Evolutionary conservation across 37 sponge, comb jelly and placozoan species (phyloP).

Genomic region (Hexactinellida sp.): DNA sequence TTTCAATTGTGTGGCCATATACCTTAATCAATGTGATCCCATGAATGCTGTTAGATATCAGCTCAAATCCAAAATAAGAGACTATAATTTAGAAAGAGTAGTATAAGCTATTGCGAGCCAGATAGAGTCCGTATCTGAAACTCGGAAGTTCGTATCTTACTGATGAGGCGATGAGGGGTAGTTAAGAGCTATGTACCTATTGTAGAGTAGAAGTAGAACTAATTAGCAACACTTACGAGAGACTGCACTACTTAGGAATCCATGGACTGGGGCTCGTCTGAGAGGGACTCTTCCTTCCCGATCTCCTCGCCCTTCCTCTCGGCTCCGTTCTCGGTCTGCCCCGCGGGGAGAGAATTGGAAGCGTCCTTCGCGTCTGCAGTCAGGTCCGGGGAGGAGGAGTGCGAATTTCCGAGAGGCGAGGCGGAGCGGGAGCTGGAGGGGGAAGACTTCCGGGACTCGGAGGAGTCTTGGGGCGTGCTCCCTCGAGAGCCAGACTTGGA

Average conservation of each 20-base stretch:
- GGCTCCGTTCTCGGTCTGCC: neutral
- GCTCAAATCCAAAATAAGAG: neutral
- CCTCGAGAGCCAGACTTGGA: neutral
- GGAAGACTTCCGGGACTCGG: neutral
- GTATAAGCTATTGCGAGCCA: neutral
- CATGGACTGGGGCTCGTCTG: neutral
- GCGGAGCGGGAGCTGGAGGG: neutral
- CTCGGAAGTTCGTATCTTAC: neutral
- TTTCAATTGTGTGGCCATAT: no score
- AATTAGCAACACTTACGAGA: conserved; percentile 14
- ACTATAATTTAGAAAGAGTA: neutral
- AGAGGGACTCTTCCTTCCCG: neutral
- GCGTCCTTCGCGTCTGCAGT: neutral
- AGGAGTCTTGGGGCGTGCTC: neutral
- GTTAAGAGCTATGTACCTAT: neutral
- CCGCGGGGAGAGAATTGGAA: neutral
- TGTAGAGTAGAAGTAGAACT: neutral
- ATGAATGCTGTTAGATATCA: neutral
- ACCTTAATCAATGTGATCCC: no score
- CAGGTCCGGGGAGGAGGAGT: neutral
- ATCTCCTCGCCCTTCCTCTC: neutral
- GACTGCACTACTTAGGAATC: neutral
- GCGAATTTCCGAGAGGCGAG: neutral
- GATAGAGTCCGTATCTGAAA: no score
- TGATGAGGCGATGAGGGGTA: neutral